Base-by-base conservation (phyloP, 92 coral and sea anemone species). In the Micromussa lordhowensis region DNA sequence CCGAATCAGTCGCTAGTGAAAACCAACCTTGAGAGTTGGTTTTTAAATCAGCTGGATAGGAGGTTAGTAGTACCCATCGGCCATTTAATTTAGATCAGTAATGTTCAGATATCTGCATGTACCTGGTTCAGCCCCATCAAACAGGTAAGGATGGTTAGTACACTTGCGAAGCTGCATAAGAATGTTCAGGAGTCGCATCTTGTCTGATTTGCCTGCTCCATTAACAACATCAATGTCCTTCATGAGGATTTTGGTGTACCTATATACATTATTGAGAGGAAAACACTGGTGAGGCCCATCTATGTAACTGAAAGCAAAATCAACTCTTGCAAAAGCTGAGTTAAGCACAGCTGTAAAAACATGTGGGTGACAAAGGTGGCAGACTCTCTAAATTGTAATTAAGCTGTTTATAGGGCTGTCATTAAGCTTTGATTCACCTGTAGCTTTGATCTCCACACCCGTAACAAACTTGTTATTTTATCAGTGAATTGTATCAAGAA, bases 41-140 rank as follows among this genome's bases (percentile, higher is more conserved):
- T 44, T 44, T 44, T 44, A 44, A 44, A 44, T 5, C 51, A 44
- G 51, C 51, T 44, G 51, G 51, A 44, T 40, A 40, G 48, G 48
- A 40, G 48, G 7, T 40, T 2, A 40, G 48, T 40, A 40, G 48
- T 40, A 40, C 48, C 4, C 48, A 40, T 1, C 48, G 7, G 7
- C 48, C 48, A 40, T 6, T 40, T 40, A 40, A 40, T 40, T 40
- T 40, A 40, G 48, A 40, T 40, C 48, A 40, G 48, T 40, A 40
- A 40, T 9, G n/a, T n/a, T n/a, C n/a, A 77, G 16, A 31, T 24
- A 21, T 3, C 18, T 15, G 77, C 4, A 48, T 58, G 28, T 86
- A 96, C 99, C 99, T 88, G 99, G 99, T 75, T 97, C 99, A 14
- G 99, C 99, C 15, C 99, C 99, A 90, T 97, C 99, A 96, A 97